Conservation (phyloP, 1,140 invertebrate species). For the Aphidius ervi region DNA sequence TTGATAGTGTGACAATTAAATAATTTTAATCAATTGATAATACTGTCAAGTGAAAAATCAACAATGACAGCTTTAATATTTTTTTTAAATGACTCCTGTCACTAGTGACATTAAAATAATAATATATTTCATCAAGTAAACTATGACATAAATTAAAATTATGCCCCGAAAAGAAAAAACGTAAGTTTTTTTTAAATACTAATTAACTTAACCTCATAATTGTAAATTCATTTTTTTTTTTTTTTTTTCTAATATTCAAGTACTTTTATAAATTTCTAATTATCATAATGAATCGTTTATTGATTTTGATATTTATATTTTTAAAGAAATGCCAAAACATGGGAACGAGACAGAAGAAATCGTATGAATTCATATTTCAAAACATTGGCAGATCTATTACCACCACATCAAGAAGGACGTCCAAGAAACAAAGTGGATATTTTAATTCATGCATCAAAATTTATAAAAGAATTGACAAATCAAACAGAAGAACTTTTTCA, state of each 20-base stretch:
- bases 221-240: conserved; percentile 19
- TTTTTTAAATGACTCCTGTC: too few species aligned
- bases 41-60: too few species aligned
- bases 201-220: conserved; percentile 15
- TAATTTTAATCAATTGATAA: too few species aligned
- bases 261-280: conserved; percentile 1
- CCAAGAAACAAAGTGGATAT: conserved; percentile 54
- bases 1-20: too few species aligned
- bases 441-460: conserved; percentile 50
- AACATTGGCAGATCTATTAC: conserved; percentile 49
- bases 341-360: conserved; percentile 55
- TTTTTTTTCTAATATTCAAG: conserved; percentile 5
- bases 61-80: conserved; percentile 9
- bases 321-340: conserved; percentile 53
- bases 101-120: too few species aligned
- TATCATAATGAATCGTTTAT: conserved; percentile 4
- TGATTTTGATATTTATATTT: background rate
- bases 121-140: conserved; percentile 15
- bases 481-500: conserved; percentile 46
- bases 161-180: conserved; percentile 51
- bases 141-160: conserved; percentile 36
- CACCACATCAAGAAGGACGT: conserved; percentile 51
- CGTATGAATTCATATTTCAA: conserved; percentile 54
- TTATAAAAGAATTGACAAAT: conserved; percentile 52
- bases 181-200: conserved; percentile 32